Evolutionary conservation across 30 jellyfish, hydroid and myxozoan genomes (phyloP), one percentile per base, ranked within the genome.

Genomic region (Hydra vulgaris): DNA sequence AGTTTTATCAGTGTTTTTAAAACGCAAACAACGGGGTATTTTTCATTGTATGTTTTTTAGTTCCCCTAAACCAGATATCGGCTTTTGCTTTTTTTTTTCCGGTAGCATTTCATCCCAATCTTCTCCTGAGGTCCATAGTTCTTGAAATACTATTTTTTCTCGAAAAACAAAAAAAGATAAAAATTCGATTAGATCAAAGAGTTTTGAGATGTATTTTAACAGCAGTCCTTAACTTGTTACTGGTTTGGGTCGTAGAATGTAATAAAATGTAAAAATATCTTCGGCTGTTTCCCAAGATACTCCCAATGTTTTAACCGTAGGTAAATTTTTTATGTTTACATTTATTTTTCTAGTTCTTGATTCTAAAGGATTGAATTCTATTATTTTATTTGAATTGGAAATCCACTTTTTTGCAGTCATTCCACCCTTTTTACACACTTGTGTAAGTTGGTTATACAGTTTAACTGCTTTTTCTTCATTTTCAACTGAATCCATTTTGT

Each of bases 321-420:
- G n/a, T n/a, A n/a, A n/a, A n/a, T n/a, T n/a, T n/a, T n/a, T n/a
- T n/a, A 17, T 25, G 22, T 82, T 53, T 40, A 76, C 26, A 53
- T 82, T 81, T 15, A 82, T 26, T 69, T 81, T 79, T 15, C 18
- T 21, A 20, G 95, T 88, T 66, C 89, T 53, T 27, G 74, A 92
- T 23, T 75, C 83, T 82, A 27, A 56, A 17, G 95, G 0, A 54
- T 71, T 85, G 54, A 54, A 17, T 77, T 56, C 71, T n/a, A 56
- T 15, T 15, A 56, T n/a, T 56, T 56, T 56, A 56, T 56, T 56
- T 16, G 94, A 87, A 61, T 82, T 73, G 18, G 95, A 87, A 15
- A 87, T 76, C 95, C 89, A 87, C 52, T 82, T 87, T 16, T 85
- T 78, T 54, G 88, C 95, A 72, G 74, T 84, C 95, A 87, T 87